Conservation (phyloP, 2,797 vertebrate genomes). For the Acanthopagrus latus region DNA sequence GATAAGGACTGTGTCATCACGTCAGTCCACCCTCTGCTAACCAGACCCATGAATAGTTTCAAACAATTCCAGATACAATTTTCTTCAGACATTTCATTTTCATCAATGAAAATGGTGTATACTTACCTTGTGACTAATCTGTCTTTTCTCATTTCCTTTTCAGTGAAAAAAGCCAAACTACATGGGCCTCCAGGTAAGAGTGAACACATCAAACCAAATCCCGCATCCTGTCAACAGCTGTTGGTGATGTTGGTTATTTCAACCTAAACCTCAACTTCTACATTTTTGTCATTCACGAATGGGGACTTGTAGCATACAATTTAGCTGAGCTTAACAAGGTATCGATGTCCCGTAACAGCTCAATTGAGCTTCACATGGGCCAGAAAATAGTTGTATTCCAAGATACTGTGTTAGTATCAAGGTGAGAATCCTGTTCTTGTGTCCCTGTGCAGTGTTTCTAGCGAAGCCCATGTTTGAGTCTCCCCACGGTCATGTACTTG, state of each 20-base stretch:
- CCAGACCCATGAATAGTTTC: neutral
- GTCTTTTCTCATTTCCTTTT: conserved; percentile 66
- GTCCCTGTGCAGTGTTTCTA: neutral
- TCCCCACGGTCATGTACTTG: neutral
- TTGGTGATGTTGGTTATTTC: neutral
- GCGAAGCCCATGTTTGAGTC: neutral
- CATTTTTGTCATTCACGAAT: neutral
- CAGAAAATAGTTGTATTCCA: too few species aligned
- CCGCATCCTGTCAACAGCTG: neutral
- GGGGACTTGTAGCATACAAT: neutral
- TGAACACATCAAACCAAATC: neutral
- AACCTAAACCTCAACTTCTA: neutral
- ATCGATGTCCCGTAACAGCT: neutral
- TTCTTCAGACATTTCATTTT: neutral
- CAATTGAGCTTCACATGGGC: too few species aligned
- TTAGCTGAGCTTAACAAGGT: neutral
- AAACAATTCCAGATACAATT: too few species aligned
- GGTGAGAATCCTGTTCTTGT: neutral
- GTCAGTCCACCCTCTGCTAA: conserved; percentile 4
- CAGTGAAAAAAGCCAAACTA: conserved; percentile 88
- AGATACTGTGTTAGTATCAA: neutral
- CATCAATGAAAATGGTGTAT: neutral
- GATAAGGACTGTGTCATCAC: neutral
- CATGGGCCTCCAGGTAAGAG: conserved; percentile 87
- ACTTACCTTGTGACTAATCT: conserved; percentile 31